Conservation (phyloP, 2,797 vertebrate species). For the Acestrorhynchus altus region DNA sequence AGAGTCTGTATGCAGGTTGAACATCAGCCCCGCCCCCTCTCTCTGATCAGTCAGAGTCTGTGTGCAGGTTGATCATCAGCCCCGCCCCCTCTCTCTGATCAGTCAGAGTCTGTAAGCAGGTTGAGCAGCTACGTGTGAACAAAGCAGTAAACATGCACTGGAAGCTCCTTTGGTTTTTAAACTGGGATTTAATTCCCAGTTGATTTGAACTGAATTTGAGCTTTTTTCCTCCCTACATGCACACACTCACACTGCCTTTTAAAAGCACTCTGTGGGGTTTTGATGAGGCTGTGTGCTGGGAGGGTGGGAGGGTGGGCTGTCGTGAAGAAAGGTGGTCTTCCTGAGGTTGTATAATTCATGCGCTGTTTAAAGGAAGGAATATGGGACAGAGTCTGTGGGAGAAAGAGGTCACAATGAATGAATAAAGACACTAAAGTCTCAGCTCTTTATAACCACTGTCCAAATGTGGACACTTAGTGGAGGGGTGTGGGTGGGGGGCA, state of each 20-base stretch:
- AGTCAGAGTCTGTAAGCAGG: too few species aligned
- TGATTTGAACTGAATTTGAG: too few species aligned
- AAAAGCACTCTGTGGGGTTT: not conserved
- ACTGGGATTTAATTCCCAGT: too few species aligned
- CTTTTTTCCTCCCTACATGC: too few species aligned
- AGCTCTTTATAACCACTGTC: constrained; percentile 12
- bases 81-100: too few species aligned
- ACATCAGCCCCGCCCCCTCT: too few species aligned
- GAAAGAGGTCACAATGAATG: constrained; percentile 9
- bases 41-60: too few species aligned
- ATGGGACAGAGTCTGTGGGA: constrained; percentile 7
- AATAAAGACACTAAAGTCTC: not conserved
- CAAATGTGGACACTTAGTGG: not conserved
- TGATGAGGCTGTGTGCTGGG: not conserved
- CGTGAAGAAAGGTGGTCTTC: not conserved
- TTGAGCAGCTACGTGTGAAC: too few species aligned
- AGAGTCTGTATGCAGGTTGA: too few species aligned
- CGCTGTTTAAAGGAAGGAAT: not conserved
- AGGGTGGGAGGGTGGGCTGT: not conserved
- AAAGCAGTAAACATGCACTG: too few species aligned
- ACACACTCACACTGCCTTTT: constrained; percentile 6
- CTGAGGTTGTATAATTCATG: constrained; percentile 21
- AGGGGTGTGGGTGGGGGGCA: not conserved
- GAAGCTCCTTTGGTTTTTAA: too few species aligned
- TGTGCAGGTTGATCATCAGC: too few species aligned